A percentile compares a stretch with the other conserved stretches of the same genome.
phyloP scores from a whole-genome alignment of 2,888 invertebrate genomes.

The Drosophila fulvimacula region DNA sequence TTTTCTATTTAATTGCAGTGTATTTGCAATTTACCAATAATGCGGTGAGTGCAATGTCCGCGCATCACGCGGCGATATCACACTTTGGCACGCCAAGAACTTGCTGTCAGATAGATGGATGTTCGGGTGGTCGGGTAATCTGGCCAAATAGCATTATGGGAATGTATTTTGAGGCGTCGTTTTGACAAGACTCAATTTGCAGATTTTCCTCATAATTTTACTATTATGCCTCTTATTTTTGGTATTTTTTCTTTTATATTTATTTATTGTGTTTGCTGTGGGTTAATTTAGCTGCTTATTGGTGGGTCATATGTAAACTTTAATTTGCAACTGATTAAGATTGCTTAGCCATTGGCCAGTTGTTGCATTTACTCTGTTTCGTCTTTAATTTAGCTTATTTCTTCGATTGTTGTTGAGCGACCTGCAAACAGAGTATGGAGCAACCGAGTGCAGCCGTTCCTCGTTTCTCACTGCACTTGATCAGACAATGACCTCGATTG shows the following conservation, averaged over 20 bases:
- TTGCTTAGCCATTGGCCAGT: conserved; percentile 56
- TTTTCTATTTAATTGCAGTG: conserved; percentile 63
- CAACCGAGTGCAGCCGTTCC: not conserved
- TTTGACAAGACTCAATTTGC: conserved; percentile 59
- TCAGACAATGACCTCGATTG: conserved; percentile 33
- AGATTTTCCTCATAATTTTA: conserved; percentile 51
- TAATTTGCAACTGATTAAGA: conserved; percentile 78
- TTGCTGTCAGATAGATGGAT: conserved; percentile 17
- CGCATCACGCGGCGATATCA: conserved; percentile 73
- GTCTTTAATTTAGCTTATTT: conserved; percentile 40
- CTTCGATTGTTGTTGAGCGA: conserved; percentile 22
- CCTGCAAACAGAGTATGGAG: not conserved
- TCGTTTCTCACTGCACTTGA: conserved; percentile 51
- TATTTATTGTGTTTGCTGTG: conserved; percentile 61
- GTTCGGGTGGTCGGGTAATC: conserved; percentile 28
- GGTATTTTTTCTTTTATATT: conserved; percentile 23
- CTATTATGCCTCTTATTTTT: conserved; percentile 11
- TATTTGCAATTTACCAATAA: conserved; percentile 27
- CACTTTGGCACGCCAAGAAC: conserved; percentile 75
- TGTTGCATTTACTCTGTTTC: conserved; percentile 48
- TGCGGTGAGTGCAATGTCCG: conserved; percentile 64
- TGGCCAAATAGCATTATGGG: conserved; percentile 46
- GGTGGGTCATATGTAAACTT: conserved; percentile 72
- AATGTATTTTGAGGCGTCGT: conserved; percentile 66
- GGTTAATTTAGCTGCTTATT: conserved; percentile 62